Percentiles rank a stretch among this genome's conserved stretches.
Conservation (phyloP, 2,113 vertebrate species). For the Gymnobelideus leadbeateri region DNA sequence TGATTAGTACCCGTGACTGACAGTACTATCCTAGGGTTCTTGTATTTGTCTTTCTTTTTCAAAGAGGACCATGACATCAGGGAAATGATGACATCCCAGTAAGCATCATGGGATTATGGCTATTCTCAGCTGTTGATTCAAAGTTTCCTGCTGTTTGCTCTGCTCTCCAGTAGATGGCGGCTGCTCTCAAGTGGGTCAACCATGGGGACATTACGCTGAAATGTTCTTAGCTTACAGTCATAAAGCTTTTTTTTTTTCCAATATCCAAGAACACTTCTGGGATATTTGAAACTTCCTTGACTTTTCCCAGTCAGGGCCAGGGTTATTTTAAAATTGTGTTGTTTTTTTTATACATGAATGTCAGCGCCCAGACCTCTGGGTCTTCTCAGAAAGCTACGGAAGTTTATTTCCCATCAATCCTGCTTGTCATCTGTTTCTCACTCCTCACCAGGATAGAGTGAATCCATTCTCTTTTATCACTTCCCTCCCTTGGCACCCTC, state of each 20-base stretch:
- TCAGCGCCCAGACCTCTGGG: neutral
- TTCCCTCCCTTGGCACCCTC: neutral
- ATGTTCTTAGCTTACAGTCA: neutral
- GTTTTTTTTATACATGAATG: neutral
- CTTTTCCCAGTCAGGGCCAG: neutral
- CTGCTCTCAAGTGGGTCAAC: neutral
- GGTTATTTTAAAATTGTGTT: neutral
- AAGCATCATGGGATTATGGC: neutral
- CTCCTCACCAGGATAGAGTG: neutral
- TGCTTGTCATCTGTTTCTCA: neutral
- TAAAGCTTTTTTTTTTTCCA: neutral
- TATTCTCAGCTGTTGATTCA: neutral
- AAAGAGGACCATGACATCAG: too few relatives aligned
- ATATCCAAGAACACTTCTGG: neutral
- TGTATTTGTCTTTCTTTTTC: too few relatives aligned
- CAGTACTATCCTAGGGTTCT: neutral
- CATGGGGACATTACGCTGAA: neutral
- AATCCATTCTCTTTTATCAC: neutral
- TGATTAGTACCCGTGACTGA: neutral
- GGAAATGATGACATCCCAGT: neutral
- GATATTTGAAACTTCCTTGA: neutral
- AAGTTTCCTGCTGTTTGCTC: neutral
- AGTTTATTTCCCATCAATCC: neutral
- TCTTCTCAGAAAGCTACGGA: neutral
- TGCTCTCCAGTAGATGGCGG: neutral